A percentile compares a stretch with the other conserved stretches of the same genome.
phyloP scores from a whole-genome alignment of 1,140 invertebrate species.

The Zaprionus inermis region DNA sequence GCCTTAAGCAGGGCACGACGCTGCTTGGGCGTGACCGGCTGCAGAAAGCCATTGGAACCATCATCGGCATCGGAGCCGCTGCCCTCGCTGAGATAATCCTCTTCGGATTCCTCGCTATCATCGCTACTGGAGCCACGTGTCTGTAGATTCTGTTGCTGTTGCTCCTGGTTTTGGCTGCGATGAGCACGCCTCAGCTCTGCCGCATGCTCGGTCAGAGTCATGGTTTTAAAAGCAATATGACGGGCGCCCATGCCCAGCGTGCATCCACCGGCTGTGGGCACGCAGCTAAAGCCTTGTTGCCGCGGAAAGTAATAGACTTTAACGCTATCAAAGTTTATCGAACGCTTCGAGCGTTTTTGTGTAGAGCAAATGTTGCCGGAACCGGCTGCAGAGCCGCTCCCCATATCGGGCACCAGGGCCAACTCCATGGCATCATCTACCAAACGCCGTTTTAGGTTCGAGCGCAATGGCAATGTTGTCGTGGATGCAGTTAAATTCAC shows the following conservation, averaged over 20 bases:
- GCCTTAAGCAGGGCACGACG: constrained; percentile 93
- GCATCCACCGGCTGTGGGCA: constrained; percentile 97
- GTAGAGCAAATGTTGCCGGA: constrained; percentile 35
- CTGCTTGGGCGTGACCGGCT: constrained; percentile 96
- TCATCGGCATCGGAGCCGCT: constrained; percentile 94
- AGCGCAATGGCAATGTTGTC: constrained; percentile 48
- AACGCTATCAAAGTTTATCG: constrained; percentile 95
- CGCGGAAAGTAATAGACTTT: constrained; percentile 98
- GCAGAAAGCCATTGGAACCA: constrained; percentile 96
- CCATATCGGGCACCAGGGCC: constrained; percentile 58
- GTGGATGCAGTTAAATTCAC: neutral
- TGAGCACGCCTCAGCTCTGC: constrained; percentile 94
- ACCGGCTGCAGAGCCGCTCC: neutral
- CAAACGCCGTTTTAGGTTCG: constrained; percentile 75
- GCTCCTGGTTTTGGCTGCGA: constrained; percentile 90
- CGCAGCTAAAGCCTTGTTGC: constrained; percentile 98
- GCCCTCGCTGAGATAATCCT: constrained; percentile 90
- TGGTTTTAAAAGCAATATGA: constrained; percentile 89
- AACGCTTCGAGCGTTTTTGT: constrained; percentile 89
- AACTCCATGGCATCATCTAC: constrained; percentile 86
- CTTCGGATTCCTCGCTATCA: constrained; percentile 91
- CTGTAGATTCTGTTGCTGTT: constrained; percentile 88
- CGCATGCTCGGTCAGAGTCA: constrained; percentile 91
- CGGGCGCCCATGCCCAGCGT: constrained; percentile 97
- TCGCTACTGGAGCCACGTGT: constrained; percentile 86